A percentile compares a stretch with the other conserved stretches of the same genome.
phyloP scores from a whole-genome alignment of 2,888 invertebrate species.

The Ditylenchus weischeri region DNA sequence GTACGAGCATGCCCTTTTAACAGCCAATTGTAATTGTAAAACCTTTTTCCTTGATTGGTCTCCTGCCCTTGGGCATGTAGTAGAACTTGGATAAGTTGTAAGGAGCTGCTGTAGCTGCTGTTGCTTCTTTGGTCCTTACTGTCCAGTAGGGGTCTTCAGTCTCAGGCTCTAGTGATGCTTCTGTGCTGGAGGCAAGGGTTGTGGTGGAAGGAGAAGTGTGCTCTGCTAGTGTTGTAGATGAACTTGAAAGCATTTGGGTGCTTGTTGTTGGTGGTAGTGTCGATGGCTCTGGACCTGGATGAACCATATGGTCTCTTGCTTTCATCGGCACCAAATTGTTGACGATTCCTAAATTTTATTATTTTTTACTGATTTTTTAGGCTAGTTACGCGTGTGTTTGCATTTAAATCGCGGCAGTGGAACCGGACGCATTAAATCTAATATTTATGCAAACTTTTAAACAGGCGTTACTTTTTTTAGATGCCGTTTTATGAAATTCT shows the following conservation, averaged over 20 bases:
- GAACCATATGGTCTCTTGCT: neutral
- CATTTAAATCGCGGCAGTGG: too few relatives aligned
- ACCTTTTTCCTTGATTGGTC: slow-evolving; percentile 12
- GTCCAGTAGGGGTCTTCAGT: slow-evolving; percentile 9
- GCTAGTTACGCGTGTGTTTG: too few relatives aligned
- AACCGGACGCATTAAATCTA: too few relatives aligned
- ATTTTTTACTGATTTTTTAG: too few relatives aligned
- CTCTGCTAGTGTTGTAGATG: neutral
- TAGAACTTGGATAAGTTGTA: slow-evolving; percentile 27
- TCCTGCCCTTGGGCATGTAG: slow-evolving; percentile 24
- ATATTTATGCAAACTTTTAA: too few relatives aligned
- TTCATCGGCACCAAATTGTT: slow-evolving; percentile 28
- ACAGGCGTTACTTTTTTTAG: too few relatives aligned
- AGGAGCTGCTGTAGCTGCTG: slow-evolving; percentile 19
- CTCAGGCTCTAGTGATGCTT: slow-evolving; percentile 9
- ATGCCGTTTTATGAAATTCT: too few relatives aligned
- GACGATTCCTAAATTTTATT: slow-evolving; percentile 14
- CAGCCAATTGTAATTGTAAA: too few relatives aligned
- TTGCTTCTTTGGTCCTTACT: slow-evolving; percentile 4
- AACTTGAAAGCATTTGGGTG: neutral
- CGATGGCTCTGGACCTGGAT: neutral
- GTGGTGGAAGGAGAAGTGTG: neutral
- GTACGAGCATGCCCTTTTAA: too few relatives aligned
- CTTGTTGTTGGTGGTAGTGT: slow-evolving; percentile 21
- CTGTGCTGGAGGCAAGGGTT: neutral